Conservation (phyloP, 2,797 vertebrate genomes). For the Takifugu rubripes region DNA sequence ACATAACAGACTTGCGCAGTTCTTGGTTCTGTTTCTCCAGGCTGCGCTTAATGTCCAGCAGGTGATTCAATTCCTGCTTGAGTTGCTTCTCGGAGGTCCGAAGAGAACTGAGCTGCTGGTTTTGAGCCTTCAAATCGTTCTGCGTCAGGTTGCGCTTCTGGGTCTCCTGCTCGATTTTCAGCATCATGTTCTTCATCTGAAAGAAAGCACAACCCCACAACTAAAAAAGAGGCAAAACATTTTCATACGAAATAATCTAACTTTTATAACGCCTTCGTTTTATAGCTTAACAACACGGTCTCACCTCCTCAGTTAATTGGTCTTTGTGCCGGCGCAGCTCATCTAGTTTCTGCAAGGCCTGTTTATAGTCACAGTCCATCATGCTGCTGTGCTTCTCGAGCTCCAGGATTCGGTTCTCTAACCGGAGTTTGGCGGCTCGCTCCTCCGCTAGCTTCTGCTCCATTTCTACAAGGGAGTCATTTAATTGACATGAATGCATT, state of each 20-base stretch:
- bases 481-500: not conserved
- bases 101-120: constrained; percentile 89
- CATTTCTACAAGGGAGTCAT: constrained; percentile 76
- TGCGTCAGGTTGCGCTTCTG: constrained; percentile 94
- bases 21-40: constrained; percentile 96
- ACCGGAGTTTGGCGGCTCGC: constrained; percentile 85
- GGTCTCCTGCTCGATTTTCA: constrained; percentile 96
- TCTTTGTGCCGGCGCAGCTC: constrained; percentile 92
- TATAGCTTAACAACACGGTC: constrained; percentile 15
- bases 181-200: constrained; percentile 90
- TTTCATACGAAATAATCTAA: not conserved
- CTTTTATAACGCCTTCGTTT: not conserved
- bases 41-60: constrained; percentile 91
- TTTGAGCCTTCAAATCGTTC: constrained; percentile 96
- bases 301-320: constrained; percentile 88
- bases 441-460: constrained; percentile 95
- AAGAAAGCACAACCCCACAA: constrained; percentile 16
- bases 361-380: constrained; percentile 96
- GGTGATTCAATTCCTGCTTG: constrained; percentile 95
- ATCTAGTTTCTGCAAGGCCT: constrained; percentile 91
- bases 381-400: constrained; percentile 94
- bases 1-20: constrained; percentile 85
- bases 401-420: constrained; percentile 92
- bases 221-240: not conserved
- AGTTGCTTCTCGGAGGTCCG: constrained; percentile 94